These are phyloP conservation scores for Dryobates pubescens DNA, from an alignment of 2,797 vertebrate genomes.

Conservation along the genomic window DNA sequence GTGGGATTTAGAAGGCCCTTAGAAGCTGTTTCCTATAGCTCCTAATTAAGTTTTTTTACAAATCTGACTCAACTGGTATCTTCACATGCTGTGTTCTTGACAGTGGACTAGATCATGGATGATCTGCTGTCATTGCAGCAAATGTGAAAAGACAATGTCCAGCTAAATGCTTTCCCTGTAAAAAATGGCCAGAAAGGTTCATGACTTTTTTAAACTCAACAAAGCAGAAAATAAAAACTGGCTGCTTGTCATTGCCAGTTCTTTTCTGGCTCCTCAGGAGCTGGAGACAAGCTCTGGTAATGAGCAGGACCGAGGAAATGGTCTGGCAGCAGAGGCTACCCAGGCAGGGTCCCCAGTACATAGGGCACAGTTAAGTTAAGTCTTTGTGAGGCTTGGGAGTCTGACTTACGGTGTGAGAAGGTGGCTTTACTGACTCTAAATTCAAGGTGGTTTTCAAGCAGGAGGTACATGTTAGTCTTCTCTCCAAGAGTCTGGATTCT, in stretches of 20 bases:
- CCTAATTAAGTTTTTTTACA: neutral
- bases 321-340: neutral
- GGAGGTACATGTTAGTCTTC: neutral
- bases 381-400: neutral
- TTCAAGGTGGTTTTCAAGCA: neutral
- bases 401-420: neutral
- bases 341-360: neutral
- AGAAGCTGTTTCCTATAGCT: neutral
- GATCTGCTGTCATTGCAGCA: neutral
- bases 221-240: neutral
- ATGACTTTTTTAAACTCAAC: neutral
- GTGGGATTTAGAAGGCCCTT: neutral
- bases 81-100: neutral
- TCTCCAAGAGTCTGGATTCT: neutral
- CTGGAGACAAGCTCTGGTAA: neutral
- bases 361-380: neutral
- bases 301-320: neutral
- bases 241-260: neutral
- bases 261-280: neutral
- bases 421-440: neutral
- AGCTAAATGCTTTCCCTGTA: neutral
- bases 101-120: too few species aligned
- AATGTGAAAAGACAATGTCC: neutral
- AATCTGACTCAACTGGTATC: neutral
- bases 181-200: neutral